phyloP scores from a whole-genome alignment of 2,113 vertebrate genomes.

The Malurus melanocephalus region DNA sequence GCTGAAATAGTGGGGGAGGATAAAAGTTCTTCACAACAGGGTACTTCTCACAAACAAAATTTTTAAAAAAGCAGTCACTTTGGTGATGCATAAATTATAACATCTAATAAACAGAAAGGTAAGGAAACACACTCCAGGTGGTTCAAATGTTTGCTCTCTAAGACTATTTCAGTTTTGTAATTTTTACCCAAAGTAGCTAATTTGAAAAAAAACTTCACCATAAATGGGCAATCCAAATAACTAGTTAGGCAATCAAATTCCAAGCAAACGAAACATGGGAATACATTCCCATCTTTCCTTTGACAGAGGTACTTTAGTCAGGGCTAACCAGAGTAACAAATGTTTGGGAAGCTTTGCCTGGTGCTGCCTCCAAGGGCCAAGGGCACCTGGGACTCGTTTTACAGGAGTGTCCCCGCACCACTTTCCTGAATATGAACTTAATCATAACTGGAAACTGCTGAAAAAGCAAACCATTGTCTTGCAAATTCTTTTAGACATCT shows the following conservation, averaged over 20 bases:
- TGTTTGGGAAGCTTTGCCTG: accelerated
- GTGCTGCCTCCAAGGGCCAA: not conserved
- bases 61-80: not conserved
- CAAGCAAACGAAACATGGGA: not conserved
- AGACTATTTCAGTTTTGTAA: not conserved
- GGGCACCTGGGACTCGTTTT: not conserved
- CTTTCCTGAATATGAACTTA: not conserved
- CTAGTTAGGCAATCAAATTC: not conserved
- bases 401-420: not conserved
- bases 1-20: not conserved
- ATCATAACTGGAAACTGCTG: not conserved
- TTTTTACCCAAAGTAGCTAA: not conserved
- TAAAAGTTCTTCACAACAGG: not conserved
- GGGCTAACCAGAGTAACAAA: not conserved
- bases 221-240: not conserved
- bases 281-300: not conserved
- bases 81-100: not conserved
- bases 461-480: not conserved
- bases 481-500: not conserved
- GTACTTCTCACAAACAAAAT: not conserved
- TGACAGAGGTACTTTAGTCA: not conserved
- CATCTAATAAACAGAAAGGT: not conserved
- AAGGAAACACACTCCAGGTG: not conserved
- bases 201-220: not conserved
- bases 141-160: not conserved